These are phyloP conservation scores for Heteropelma amictum DNA, from an alignment of 2,888 invertebrate species.

Conservation along the genomic window DNA sequence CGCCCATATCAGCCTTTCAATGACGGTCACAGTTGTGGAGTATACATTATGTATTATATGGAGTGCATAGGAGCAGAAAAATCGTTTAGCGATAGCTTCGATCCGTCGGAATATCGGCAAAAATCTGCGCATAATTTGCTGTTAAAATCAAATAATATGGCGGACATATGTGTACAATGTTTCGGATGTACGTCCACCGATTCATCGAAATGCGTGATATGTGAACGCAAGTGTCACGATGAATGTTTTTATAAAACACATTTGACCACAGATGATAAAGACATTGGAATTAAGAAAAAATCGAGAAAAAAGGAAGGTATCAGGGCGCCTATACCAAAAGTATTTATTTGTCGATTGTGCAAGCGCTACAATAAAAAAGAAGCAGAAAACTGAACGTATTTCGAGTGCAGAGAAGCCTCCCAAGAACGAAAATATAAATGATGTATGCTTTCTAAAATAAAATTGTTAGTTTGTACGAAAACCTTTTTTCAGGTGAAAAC, in stretches of 20 bases:
- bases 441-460: too few relatives aligned
- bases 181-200: background rate
- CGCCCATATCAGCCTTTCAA: slow-evolving; percentile 17
- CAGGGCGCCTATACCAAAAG: too few relatives aligned
- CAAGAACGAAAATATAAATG: too few relatives aligned
- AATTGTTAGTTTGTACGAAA: too few relatives aligned
- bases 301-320: too few relatives aligned
- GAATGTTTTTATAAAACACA: background rate
- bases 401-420: too few relatives aligned
- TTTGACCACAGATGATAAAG: slow-evolving; percentile 6
- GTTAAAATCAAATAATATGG: slow-evolving; percentile 13
- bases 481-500: too few relatives aligned
- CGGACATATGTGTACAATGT: slow-evolving; percentile 32
- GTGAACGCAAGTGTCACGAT: slow-evolving; percentile 11
- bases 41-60: slow-evolving; percentile 37
- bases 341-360: too few relatives aligned
- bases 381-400: too few relatives aligned
- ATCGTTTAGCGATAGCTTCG: background rate
- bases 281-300: too few relatives aligned
- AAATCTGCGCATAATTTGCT: slow-evolving; percentile 13
- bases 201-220: slow-evolving; percentile 1
- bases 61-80: slow-evolving; percentile 14
- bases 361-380: too few relatives aligned
- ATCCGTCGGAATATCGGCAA: slow-evolving; percentile 3
- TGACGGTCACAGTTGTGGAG: slow-evolving; percentile 32